Evolutionary conservation across 2,888 invertebrate species (phyloP), one percentile per base, ranked within the genome.

Genomic region (Hyles lineata): DNA sequence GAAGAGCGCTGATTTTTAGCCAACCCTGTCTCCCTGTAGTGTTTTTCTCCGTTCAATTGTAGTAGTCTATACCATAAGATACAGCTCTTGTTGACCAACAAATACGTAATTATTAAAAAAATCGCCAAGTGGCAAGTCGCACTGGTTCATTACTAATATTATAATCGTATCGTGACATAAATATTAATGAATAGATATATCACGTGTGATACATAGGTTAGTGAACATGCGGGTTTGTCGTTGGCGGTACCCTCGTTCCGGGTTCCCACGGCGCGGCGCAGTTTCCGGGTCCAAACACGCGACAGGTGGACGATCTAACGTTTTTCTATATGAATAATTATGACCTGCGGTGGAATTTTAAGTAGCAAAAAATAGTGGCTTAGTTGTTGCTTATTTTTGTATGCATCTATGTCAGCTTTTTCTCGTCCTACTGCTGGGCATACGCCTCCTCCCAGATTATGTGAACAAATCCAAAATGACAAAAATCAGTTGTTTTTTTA

Each of bases 241-340:
- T 67, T 67, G 70, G 23, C 25, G 35, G 19, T 55, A 23, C 74
- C 75, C 74, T 78, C 75, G 76, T 79, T 78, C 80, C 81, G 76
- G 70, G 82, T 87, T 89, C 88, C 89, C 89, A 88, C 88, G 89
- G 60, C 70, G 17, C 88, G 89, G 60, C 70, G 15, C 72, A 67
- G 78, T 72, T 83, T 83, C 83, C 85, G 83, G 80, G 80, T 81
- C 76, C 73, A 52, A 55, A 43, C 58, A 17, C 59, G 80, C 74
- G 83, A 81, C 85, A 85, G 85, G 84, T 85, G 83, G 77, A 74
- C 76, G 67, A 19, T 17, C 23, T 50, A 35, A 35, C 72, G 74
- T 77, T 77, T 50, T 23, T 60, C 43, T 29, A 67, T 55, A 55
- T 52, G 67, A 67, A 50, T 67, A 50, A 43, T 67, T 67, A 55